phyloP scores from a whole-genome alignment of 2,888 invertebrate genomes.

The Prosapia bicincta region DNA sequence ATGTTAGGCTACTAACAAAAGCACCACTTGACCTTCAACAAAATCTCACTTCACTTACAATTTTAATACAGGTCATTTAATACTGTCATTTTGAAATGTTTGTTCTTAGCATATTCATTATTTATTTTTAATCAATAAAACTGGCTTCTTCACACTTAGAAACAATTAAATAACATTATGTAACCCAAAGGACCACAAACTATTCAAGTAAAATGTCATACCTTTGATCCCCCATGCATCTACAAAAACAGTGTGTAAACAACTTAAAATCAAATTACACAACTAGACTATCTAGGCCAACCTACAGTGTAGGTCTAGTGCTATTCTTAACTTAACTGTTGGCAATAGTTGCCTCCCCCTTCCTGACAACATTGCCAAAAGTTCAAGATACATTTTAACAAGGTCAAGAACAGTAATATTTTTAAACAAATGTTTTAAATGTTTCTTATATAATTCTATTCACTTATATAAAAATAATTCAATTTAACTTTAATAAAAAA shows the following conservation, averaged over 20 bases:
- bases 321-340: background rate
- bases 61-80: background rate
- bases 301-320: conserved; percentile 2
- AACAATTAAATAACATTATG: too few relatives aligned
- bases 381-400: background rate
- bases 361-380: background rate
- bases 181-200: too few relatives aligned
- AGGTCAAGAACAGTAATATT: background rate
- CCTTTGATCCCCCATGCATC: conserved; percentile 33
- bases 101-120: background rate
- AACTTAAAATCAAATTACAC: background rate
- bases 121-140: background rate
- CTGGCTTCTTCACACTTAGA: background rate
- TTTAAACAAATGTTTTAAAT: too few relatives aligned
- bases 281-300: conserved; percentile 9
- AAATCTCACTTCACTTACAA: background rate
- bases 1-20: too few relatives aligned
- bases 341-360: background rate
- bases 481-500: too few relatives aligned
- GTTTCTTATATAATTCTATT: too few relatives aligned
- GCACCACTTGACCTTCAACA: background rate
- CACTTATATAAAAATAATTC: too few relatives aligned
- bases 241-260: conserved; percentile 20
- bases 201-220: conserved; percentile 8
- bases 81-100: background rate